These are phyloP conservation scores for Stenichneumon culpator DNA, from an alignment of 2,888 invertebrate genomes.

Conservation along the genomic window DNA sequence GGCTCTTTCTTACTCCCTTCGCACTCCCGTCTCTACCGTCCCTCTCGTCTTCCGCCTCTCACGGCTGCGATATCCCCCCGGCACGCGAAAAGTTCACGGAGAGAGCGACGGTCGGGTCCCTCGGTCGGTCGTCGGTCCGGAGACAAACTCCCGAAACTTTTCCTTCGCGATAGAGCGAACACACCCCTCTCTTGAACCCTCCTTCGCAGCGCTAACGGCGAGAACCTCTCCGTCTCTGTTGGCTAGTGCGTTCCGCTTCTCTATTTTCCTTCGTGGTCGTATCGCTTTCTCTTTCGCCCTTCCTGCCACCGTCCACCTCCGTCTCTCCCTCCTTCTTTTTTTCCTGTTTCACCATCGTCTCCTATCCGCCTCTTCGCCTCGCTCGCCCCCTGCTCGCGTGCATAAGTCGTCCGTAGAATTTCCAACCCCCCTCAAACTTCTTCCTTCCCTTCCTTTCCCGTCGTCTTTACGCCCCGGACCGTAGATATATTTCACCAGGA, in stretches of 20 bases:
- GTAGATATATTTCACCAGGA: slow-evolving; percentile 60
- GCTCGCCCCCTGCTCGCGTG: slow-evolving; percentile 17
- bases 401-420: slow-evolving; percentile 52
- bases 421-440: slow-evolving; percentile 29
- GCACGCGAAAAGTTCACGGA: slow-evolving; percentile 60
- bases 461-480: slow-evolving; percentile 52
- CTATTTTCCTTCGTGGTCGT: slow-evolving; percentile 61
- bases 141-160: slow-evolving; percentile 69
- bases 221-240: slow-evolving; percentile 45
- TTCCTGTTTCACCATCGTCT: slow-evolving; percentile 40
- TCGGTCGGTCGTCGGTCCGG: slow-evolving; percentile 47
- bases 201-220: slow-evolving; percentile 9
- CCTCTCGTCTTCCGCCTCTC: background rate
- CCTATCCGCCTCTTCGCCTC: slow-evolving; percentile 9
- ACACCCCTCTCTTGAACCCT: slow-evolving; percentile 51
- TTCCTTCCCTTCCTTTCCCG: slow-evolving; percentile 38
- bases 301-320: slow-evolving; percentile 12
- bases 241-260: slow-evolving; percentile 59
- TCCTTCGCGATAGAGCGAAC: slow-evolving; percentile 58
- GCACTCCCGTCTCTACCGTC: slow-evolving; percentile 40
- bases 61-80: slow-evolving; percentile 29
- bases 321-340: slow-evolving; percentile 16
- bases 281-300: slow-evolving; percentile 36
- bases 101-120: slow-evolving; percentile 52
- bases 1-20: slow-evolving; percentile 35